Conservation (phyloP, 1,140 invertebrate genomes). For the Brachionus paranguensis region DNA sequence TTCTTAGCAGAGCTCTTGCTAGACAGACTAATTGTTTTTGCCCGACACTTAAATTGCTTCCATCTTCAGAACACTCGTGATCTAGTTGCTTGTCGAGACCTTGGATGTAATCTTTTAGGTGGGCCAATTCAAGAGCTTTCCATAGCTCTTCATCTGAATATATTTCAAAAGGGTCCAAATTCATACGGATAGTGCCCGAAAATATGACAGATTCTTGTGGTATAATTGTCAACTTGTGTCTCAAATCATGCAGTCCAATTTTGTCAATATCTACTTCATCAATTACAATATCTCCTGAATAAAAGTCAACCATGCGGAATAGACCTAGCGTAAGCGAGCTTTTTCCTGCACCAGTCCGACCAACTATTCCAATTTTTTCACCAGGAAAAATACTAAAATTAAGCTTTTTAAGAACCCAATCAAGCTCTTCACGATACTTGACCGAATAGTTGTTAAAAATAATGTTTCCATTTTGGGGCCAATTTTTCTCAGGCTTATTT, state of each 20-base stretch:
- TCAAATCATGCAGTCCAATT: slow-evolving; percentile 65
- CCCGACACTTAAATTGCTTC: slow-evolving; percentile 50
- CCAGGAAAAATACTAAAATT: slow-evolving; percentile 44
- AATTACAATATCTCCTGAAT: slow-evolving; percentile 60
- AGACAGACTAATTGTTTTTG: slow-evolving; percentile 60
- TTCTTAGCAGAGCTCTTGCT: slow-evolving; percentile 59
- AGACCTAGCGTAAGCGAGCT: slow-evolving; percentile 66
- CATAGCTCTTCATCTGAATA: slow-evolving; percentile 65
- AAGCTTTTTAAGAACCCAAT: slow-evolving; percentile 48
- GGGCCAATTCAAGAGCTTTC: slow-evolving; percentile 70
- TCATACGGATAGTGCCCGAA: slow-evolving; percentile 68
- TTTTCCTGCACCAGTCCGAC: slow-evolving; percentile 79
- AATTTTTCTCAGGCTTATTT: slow-evolving; percentile 52
- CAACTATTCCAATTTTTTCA: slow-evolving; percentile 71
- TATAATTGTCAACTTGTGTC: slow-evolving; percentile 73
- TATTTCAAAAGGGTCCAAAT: slow-evolving; percentile 63
- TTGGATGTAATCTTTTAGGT: slow-evolving; percentile 53
- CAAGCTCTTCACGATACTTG: slow-evolving; percentile 46
- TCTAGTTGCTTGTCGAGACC: slow-evolving; percentile 51
- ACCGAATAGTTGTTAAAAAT: slow-evolving; percentile 56
- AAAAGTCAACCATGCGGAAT: slow-evolving; percentile 59
- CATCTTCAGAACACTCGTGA: slow-evolving; percentile 43
- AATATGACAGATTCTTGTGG: slow-evolving; percentile 85
- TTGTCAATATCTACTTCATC: slow-evolving; percentile 64
- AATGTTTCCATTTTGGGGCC: slow-evolving; percentile 61